These are phyloP conservation scores for Gerris buenoi DNA, from an alignment of 1,140 invertebrate genomes.

Conservation along the genomic window DNA sequence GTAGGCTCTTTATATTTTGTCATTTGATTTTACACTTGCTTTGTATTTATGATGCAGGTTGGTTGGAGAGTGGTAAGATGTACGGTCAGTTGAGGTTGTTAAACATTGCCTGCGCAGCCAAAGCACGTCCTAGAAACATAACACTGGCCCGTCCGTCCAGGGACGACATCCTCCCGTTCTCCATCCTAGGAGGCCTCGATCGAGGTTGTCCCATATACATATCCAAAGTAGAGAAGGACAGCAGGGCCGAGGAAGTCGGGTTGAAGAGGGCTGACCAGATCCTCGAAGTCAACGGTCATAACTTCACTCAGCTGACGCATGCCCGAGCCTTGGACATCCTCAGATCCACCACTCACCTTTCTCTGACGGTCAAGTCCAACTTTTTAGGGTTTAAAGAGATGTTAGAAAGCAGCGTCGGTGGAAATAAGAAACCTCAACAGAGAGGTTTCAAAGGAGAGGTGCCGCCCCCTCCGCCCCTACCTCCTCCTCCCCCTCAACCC, in stretches of 20 bases:
- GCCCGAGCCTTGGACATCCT: constrained; percentile 82
- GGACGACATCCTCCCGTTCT: constrained; percentile 85
- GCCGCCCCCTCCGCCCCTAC: constrained; percentile 38
- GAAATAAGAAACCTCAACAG: not conserved
- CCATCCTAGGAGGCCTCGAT: constrained; percentile 85
- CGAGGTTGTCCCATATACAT: constrained; percentile 86
- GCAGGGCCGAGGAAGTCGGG: constrained; percentile 91
- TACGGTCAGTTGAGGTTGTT: constrained; percentile 60
- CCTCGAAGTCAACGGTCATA: constrained; percentile 92
- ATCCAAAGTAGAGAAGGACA: constrained; percentile 77
- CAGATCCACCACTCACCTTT: constrained; percentile 82
- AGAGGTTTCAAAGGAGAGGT: constrained; percentile 23
- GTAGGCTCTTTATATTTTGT: too few relatives aligned
- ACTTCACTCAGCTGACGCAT: constrained; percentile 81
- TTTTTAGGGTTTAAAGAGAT: constrained; percentile 72
- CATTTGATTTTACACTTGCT: too few relatives aligned
- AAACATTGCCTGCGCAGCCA: constrained; percentile 92
- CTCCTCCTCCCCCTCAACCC: constrained; percentile 15
- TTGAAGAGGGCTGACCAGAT: constrained; percentile 94
- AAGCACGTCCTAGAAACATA: constrained; percentile 78
- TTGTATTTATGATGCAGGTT: constrained; percentile 20
- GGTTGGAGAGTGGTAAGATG: constrained; percentile 71
- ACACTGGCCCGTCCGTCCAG: constrained; percentile 78
- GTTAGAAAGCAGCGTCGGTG: constrained; percentile 44
- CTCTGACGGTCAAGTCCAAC: constrained; percentile 94